Base-by-base conservation (phyloP, 2,888 invertebrate species). In the Calephelis perditalis region DNA sequence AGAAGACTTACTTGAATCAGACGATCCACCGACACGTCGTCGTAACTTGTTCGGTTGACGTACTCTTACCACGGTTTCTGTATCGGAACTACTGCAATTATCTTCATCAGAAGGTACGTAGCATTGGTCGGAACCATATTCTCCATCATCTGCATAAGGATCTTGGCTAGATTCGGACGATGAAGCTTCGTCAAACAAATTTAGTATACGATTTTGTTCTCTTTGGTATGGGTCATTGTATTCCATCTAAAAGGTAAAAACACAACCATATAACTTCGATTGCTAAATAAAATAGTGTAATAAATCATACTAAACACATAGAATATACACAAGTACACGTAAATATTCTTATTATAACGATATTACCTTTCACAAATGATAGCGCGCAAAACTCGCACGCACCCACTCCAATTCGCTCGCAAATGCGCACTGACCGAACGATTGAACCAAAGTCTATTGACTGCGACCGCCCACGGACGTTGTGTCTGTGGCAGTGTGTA, bases 401-500 rank as follows among this genome's bases (percentile, higher is more conserved):
- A 60, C 57, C 60, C 60, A 60, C 60, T 60, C 60, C 60, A 60
- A 57, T 60, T 60, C 60, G 60, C 60, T 60, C 49, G 60, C 60
- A 60, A 60, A 60, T 60, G 60, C 60, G 60, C 60, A 60, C 60
- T 60, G 60, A 60, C 57, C 60, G 52, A 60, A 60, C 15, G 15
- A 15, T 1, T 15, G 15, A 15, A 15, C 15, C 15, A 15, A 15
- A 15, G 15, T 15, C 15, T 57, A 57, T 60, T 57, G 60, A 60
- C 60, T 57, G 60, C 60, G 60, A 60, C 60, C 56, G 60, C 60
- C 60, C 57, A 60, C 60, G 60, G 60, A 60, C 60, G 57, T 60
- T 60, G 60, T 60, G 61, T 61, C 61, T 61, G 61, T 61, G 61
- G 61, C 62, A 62, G 62, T 62, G 62, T 62, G 62, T 62, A 62